Base-by-base conservation (phyloP, 35 echinoderm and acorn worm genomes). In the Heliocidaris erythrogramma region DNA sequence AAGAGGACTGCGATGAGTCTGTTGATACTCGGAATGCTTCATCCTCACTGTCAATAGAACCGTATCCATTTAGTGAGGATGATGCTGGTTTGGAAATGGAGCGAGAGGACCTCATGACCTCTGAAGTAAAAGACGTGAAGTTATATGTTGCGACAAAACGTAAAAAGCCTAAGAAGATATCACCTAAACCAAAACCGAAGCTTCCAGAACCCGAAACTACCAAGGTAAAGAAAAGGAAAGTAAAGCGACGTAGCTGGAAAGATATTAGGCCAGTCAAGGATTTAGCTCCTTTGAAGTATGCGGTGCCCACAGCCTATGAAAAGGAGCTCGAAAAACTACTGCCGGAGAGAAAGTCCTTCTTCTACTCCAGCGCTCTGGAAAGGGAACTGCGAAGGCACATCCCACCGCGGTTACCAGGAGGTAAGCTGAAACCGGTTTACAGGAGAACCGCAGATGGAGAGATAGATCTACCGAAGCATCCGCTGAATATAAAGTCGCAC, bases 371-470 rank as follows among this genome's bases (percentile, higher is more conserved):
- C 29, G 49, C 94, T 14, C 53, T 97, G 9, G 95, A 97, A 48
- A 60, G 88, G 30, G 97, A 97, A 59, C 52, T 97, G 1, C 88
- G 96, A 53, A 94, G 78, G 27, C 56, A 96, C 53, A 97, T 96
- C 21, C 97, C 97, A 24, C 65, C 93, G 49, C 59, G 97, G 21
- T 18, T 96, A 14, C 97, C 97, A 47, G 97, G 97, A 31, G 95
- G 97, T 11, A 97, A 96, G 84, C 95, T 97, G 16, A 97, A 97
- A 95, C 97, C 97, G 27, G 95, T 96, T 29, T 97, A 97, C 60
- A 95, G 96, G 59, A 93, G 97, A 60, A 94, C 59, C 27, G 92
- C 47, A 30, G 71, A 92, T 13, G 97, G 97, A 0, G 97, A 97
- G n/a, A 96, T 97, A 30, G 88, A 96, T 53, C 84, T 97, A 1